phyloP scores from a whole-genome alignment of 1,140 invertebrate genomes.

The Heliconius himera region DNA sequence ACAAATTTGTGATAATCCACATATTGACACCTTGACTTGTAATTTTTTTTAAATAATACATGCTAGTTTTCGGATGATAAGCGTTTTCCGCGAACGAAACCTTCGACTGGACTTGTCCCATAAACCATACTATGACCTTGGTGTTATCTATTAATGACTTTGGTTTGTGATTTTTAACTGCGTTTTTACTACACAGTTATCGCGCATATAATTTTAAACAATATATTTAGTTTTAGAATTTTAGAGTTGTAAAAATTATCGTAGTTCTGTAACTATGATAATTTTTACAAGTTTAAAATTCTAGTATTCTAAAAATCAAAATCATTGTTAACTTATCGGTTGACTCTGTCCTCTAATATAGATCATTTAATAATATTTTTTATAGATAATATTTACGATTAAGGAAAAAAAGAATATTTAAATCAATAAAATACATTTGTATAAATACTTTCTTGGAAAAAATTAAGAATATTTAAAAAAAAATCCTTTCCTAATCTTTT shows the following conservation, averaged over 20 bases:
- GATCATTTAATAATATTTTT: no score
- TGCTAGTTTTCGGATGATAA: conserved; percentile 32
- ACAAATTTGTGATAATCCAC: neutral
- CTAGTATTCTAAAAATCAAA: no score
- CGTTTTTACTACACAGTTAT: neutral
- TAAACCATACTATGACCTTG: conserved; percentile 29
- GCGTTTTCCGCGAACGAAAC: conserved; percentile 38
- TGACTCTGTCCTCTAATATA: no score
- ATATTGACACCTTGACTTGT: conserved; percentile 26
- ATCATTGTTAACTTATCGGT: no score
- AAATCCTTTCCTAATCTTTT: no score
- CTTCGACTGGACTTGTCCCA: conserved; percentile 26
- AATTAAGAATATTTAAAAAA: no score
- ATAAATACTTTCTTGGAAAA: no score
- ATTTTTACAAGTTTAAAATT: no score
- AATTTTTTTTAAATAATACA: conserved; percentile 26
- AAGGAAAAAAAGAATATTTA: no score
- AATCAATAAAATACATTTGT: no score
- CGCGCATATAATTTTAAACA: neutral
- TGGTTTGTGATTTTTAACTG: conserved; percentile 20
- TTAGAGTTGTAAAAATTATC: neutral
- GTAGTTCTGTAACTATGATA: no score
- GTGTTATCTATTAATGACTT: conserved; percentile 23
- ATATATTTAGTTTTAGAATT: conserved; percentile 7
- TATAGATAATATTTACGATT: no score